phyloP scores from a whole-genome alignment of 2,797 vertebrate genomes.

The Sparidentex hasta region DNA sequence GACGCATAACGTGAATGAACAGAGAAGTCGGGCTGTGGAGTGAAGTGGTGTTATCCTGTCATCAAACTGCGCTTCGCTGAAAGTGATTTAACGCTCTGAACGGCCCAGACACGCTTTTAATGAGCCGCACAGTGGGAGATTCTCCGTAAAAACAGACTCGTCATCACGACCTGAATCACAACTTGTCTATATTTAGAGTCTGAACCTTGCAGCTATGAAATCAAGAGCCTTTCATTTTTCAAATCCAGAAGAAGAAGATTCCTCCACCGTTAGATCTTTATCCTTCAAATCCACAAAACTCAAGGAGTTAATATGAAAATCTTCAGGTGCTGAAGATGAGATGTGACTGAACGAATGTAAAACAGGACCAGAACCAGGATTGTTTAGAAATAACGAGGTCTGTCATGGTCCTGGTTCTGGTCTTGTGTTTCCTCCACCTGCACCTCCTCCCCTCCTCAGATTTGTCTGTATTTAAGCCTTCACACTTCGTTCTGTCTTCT shows the following conservation, averaged over 20 bases:
- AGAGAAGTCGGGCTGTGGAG: neutral
- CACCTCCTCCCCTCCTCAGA: too few species aligned
- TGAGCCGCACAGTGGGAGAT: neutral
- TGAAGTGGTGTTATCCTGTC: constrained; percentile 14
- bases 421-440: too few species aligned
- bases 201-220: neutral
- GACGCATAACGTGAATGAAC: constrained; percentile 32
- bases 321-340: neutral
- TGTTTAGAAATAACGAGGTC: neutral
- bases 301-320: too few species aligned
- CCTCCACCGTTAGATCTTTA: neutral
- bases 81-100: neutral
- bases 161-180: neutral
- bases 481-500: too few species aligned
- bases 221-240: neutral
- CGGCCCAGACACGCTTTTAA: constrained; percentile 1
- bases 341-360: neutral
- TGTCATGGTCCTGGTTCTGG: too few species aligned
- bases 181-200: constrained; percentile 26
- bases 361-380: neutral
- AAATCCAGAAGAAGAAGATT: neutral
- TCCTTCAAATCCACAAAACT: neutral
- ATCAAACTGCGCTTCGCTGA: neutral
- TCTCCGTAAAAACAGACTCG: neutral
- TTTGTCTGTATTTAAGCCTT: too few species aligned